Evolutionary conservation across 2,888 invertebrate species (phyloP).

Genomic region (Heliconius aoede): DNA sequence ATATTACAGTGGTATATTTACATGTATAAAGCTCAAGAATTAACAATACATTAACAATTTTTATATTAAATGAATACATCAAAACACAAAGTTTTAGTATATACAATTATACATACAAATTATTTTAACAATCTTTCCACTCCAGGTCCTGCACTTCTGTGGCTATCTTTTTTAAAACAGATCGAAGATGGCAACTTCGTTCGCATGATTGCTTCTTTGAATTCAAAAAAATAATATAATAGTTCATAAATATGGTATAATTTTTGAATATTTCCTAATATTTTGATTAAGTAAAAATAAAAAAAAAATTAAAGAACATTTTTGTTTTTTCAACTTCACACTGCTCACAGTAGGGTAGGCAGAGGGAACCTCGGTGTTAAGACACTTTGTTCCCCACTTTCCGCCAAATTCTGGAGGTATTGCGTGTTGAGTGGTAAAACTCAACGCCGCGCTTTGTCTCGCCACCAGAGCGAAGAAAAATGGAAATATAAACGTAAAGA

Average conservation of each 20-base stretch:
- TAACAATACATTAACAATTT: not conserved
- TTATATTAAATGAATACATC: not conserved
- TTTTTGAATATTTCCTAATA: not conserved
- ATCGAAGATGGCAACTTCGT: not conserved
- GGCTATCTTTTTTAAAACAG: not conserved
- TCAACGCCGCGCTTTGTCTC: too few relatives aligned
- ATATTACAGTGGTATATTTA: constrained; percentile 16
- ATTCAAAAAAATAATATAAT: not conserved
- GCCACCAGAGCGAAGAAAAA: too few relatives aligned
- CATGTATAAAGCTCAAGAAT: not conserved
- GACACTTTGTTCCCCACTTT: too few relatives aligned
- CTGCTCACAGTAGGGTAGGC: too few relatives aligned
- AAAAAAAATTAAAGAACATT: too few relatives aligned
- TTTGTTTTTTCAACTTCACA: too few relatives aligned
- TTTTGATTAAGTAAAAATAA: too few relatives aligned
- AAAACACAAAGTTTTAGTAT: not conserved
- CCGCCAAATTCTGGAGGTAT: too few relatives aligned
- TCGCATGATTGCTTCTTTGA: not conserved
- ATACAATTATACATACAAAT: not conserved
- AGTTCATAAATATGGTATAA: not conserved
- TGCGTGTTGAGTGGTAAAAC: too few relatives aligned
- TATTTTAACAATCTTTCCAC: not conserved
- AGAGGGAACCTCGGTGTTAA: too few relatives aligned
- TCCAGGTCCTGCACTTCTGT: too few relatives aligned
- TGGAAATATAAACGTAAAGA: too few relatives aligned